phyloP scores from a whole-genome alignment of 2,888 invertebrate genomes.

The Brassicogethes aeneus region DNA sequence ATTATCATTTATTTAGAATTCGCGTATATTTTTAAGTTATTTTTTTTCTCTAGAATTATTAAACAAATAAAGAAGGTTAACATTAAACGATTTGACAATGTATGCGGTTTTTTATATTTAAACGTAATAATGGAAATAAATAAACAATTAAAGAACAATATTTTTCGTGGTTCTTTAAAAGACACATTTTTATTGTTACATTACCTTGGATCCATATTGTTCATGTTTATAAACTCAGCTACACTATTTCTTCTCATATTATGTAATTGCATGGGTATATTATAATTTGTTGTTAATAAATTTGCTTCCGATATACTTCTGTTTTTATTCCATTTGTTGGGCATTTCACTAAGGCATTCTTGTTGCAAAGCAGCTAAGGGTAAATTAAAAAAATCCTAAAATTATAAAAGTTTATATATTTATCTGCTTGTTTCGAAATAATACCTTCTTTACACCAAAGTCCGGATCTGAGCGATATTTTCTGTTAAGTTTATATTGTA shows the following conservation, averaged over 20 bases:
- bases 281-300: conserved; percentile 56
- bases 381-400: conserved; percentile 37
- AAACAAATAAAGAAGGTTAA: too few relatives aligned
- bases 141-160: too few relatives aligned
- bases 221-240: conserved; percentile 48
- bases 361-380: conserved; percentile 63
- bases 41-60: too few relatives aligned
- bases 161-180: too few relatives aligned
- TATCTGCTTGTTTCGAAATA: conserved; percentile 5
- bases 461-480: conserved; percentile 83
- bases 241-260: conserved; percentile 50
- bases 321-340: conserved; percentile 37
- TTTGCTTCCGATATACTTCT: conserved; percentile 85
- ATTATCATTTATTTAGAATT: too few relatives aligned
- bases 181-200: not conserved
- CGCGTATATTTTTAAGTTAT: too few relatives aligned
- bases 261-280: conserved; percentile 24
- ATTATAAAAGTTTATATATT: conserved; percentile 1
- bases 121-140: too few relatives aligned
- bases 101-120: too few relatives aligned
- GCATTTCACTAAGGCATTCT: conserved; percentile 51
- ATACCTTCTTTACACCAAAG: conserved; percentile 61
- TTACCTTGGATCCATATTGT: conserved; percentile 48
- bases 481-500: conserved; percentile 56
- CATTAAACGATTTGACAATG: too few relatives aligned